phyloP scores from a whole-genome alignment of 2,797 vertebrate species.

The Helarctos malayanus region DNA sequence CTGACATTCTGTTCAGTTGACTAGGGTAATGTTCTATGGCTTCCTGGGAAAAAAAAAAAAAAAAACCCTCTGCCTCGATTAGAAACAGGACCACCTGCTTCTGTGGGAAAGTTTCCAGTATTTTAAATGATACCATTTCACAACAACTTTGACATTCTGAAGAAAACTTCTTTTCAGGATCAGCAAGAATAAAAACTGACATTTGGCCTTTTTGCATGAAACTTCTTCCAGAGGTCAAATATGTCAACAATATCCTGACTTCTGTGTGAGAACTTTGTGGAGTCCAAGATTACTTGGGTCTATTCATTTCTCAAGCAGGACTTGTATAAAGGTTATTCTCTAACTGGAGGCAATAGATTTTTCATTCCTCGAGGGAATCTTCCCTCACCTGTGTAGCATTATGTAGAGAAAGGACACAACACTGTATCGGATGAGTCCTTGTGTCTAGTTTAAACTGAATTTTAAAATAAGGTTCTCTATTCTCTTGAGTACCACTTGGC shows the following conservation, averaged over 20 bases:
- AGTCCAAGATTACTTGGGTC: background rate
- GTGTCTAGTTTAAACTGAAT: background rate
- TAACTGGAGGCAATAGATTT: background rate
- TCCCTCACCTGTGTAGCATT: background rate
- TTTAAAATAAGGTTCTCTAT: constrained; percentile 4
- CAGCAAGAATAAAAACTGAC: background rate
- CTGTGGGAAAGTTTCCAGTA: background rate
- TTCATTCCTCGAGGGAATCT: background rate
- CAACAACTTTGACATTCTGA: background rate
- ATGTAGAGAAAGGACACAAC: background rate
- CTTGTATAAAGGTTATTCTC: background rate
- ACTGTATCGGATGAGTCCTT: background rate
- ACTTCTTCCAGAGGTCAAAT: background rate
- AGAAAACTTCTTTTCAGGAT: background rate
- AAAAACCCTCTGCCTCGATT: background rate
- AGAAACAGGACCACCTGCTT: background rate
- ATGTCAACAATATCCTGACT: background rate
- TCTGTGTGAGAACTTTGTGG: background rate
- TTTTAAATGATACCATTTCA: background rate
- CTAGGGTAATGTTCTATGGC: background rate
- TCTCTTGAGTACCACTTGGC: background rate
- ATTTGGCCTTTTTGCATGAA: background rate
- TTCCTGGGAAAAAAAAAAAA: background rate
- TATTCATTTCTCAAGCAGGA: background rate
- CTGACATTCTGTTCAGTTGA: constrained; percentile 29